Percentiles rank a stretch among this genome's conserved stretches.
phyloP scores from a whole-genome alignment of 2,888 invertebrate genomes.

The Limnephilus rhombicus region DNA sequence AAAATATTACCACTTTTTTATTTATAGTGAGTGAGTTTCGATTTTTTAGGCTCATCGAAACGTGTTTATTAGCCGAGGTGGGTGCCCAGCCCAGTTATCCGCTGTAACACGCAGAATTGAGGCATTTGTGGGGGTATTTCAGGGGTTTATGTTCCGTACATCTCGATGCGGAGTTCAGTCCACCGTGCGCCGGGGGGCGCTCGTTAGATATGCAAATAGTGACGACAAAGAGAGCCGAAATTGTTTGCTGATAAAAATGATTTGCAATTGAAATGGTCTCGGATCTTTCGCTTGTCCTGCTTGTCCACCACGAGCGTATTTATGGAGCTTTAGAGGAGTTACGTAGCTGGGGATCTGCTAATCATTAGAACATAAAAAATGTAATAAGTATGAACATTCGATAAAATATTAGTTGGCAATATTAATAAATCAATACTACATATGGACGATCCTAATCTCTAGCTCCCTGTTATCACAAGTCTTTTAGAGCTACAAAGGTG shows the following conservation, averaged over 20 bases:
- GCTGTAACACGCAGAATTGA: not conserved
- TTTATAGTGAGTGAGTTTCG: not conserved
- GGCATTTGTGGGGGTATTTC: not conserved
- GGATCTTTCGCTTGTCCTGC: not conserved
- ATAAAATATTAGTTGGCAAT: not conserved
- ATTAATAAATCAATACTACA: not conserved
- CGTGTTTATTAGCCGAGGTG: not conserved
- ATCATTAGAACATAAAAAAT: not conserved
- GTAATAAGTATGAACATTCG: not conserved
- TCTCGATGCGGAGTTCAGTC: not conserved
- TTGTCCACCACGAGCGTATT: not conserved
- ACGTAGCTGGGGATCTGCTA: not conserved
- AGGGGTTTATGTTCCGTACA: not conserved
- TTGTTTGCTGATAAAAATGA: conserved; percentile 62
- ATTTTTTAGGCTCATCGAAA: not conserved
- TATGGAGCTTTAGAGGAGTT: not conserved
- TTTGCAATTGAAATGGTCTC: conserved; percentile 63
- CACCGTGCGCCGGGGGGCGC: conserved; percentile 14
- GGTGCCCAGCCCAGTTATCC: not conserved
- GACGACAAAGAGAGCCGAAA: conserved; percentile 48
- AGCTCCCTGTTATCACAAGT: not conserved
- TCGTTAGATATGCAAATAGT: conserved; percentile 55
- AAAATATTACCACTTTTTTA: not conserved
- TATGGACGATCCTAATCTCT: not conserved
- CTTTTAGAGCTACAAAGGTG: not conserved